These are phyloP conservation scores for Athetis lepigone DNA, from an alignment of 2,888 invertebrate genomes.

Conservation along the genomic window DNA sequence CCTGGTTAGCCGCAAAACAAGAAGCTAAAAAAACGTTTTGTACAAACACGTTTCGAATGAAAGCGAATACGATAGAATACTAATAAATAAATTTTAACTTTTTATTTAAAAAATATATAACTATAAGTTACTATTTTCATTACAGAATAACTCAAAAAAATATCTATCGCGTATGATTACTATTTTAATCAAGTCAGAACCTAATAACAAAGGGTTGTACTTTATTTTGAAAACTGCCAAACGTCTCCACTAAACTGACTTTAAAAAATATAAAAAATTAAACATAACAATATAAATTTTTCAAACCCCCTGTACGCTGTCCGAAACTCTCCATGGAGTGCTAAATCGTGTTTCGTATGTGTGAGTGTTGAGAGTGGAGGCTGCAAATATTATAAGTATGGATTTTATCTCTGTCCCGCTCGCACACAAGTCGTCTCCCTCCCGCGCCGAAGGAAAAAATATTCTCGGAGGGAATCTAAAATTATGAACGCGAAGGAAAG, in stretches of 20 bases:
- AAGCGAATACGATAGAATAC: neutral
- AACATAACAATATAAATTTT: neutral
- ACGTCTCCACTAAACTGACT: no score
- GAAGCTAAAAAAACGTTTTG: neutral
- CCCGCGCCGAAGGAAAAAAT: slow-evolving; percentile 84
- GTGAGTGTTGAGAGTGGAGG: slow-evolving; percentile 86
- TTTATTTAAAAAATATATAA: no score
- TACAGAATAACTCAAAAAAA: no score
- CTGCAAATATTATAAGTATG: slow-evolving; percentile 91
- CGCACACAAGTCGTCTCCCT: slow-evolving; percentile 71
- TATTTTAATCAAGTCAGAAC: no score
- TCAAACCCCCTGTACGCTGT: slow-evolving; percentile 76
- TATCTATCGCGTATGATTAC: no score
- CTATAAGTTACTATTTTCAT: no score
- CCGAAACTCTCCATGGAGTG: slow-evolving; percentile 87
- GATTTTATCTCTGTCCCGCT: slow-evolving; percentile 86
- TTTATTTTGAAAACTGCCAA: neutral
- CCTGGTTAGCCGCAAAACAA: slow-evolving; percentile 13
- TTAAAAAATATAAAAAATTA: neutral
- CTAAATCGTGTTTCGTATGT: slow-evolving; percentile 82
- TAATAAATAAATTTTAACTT: neutral
- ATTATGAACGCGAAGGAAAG: slow-evolving; percentile 80
- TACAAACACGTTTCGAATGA: neutral
- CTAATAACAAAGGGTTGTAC: fast-evolving
- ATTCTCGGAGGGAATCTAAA: slow-evolving; percentile 86